Evolutionary conservation across 2,113 vertebrate genomes (phyloP), one percentile per base, ranked within the genome.

Genomic region (Atractosteus spatula): DNA sequence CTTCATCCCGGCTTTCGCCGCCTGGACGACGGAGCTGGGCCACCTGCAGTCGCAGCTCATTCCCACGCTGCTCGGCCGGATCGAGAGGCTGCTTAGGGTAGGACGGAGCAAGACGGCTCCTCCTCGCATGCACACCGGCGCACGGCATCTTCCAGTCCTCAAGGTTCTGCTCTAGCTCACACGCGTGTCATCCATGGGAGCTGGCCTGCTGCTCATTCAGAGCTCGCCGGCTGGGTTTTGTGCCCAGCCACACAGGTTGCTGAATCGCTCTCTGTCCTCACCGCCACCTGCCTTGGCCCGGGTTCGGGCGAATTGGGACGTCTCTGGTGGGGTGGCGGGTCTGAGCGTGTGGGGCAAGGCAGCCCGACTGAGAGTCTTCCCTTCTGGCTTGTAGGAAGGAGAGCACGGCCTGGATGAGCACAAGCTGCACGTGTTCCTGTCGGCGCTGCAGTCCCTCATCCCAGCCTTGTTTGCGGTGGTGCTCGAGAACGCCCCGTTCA

Each of bases 1-100:
- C 13, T 99, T 99, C 87, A 92, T 99, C 79, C 97, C 97, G 70
- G 97, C 97, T 55, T 99, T 99, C 0, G 95, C 97, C 79, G 96
- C 96, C 66, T 99, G 97, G 97, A 96, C 95, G 55, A 95, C 94
- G 75, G 97, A 99, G 82, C 87, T 99, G 75, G 95, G 95, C 72
- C 95, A 93, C 69, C 81, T 99, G 73, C 93, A 98, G 78, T 93
- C 90, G 71, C 91, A 95, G 78, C 97, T 99, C 68, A 93, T 99
- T 79, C 96, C 96, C 74, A 96, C 96, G 10, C 89, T 99, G 71
- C 91, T 99, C 78, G 91, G 79, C 75, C 96, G 97, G 81, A 98
- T 99, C 71, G 97, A 98, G 84, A 99, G 95, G 79, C 89, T 99
- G 81, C 95, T 98, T 77, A 92, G 89, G 92, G 97, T 98, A 84